phyloP scores from a whole-genome alignment of 2,888 invertebrate genomes.

The Synergus laeviventris region DNA sequence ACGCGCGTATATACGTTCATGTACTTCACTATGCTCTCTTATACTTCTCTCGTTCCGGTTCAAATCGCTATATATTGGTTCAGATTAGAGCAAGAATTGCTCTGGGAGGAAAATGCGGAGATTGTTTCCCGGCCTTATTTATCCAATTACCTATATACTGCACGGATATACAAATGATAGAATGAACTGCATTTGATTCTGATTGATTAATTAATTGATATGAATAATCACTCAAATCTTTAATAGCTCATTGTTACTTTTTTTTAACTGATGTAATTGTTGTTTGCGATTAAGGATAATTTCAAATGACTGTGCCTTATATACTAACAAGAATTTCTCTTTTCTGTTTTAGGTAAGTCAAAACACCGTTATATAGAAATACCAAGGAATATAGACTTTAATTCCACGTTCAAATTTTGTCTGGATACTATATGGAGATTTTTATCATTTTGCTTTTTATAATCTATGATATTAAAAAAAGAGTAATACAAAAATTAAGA shows the following conservation, averaged over 20 bases:
- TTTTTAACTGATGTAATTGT: neutral
- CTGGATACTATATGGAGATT: no score
- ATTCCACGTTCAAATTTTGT: neutral
- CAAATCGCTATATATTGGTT: constrained; percentile 15
- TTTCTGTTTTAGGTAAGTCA: constrained; percentile 8
- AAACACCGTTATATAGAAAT: neutral
- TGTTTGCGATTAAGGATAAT: neutral
- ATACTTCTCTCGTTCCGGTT: neutral
- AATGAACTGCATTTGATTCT: neutral
- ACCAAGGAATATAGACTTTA: neutral
- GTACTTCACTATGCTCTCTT: neutral
- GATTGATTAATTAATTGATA: constrained; percentile 9
- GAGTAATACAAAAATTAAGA: no score
- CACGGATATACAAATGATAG: no score
- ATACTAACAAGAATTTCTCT: neutral
- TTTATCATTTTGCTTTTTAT: no score
- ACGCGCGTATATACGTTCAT: neutral
- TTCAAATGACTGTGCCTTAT: neutral
- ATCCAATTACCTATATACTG: neutral
- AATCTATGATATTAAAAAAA: no score
- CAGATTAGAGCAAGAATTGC: neutral
- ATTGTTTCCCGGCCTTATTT: no score
- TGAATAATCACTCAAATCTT: neutral
- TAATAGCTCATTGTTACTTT: neutral
- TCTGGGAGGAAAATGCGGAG: neutral